Evolutionary conservation across 2,113 vertebrate genomes (phyloP).

Genomic region (Cheirogaleus medius): DNA sequence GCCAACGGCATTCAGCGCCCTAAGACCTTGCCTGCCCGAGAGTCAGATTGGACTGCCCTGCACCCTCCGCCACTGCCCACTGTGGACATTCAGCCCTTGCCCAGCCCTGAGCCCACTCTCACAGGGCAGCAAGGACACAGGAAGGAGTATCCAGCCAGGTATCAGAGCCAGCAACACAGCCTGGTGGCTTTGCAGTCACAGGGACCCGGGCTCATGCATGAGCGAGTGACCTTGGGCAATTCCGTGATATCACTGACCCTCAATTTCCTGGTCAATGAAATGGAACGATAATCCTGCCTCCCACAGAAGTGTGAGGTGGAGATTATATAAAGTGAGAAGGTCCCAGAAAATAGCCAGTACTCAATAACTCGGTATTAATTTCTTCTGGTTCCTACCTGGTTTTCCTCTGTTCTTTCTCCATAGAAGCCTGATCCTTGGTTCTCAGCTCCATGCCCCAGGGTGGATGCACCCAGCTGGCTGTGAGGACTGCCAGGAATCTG

Average conservation of each 20-base stretch:
- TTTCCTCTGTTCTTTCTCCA: not conserved
- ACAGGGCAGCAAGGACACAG: not conserved
- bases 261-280: not conserved
- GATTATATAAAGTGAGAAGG: not conserved
- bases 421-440: not conserved
- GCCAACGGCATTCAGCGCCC: fast-evolving
- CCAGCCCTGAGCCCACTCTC: not conserved
- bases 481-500: not conserved
- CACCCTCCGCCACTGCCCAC: not conserved
- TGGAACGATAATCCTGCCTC: not conserved
- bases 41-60: not conserved
- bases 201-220: not conserved
- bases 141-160: fast-evolving
- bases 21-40: not conserved
- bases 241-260: not conserved
- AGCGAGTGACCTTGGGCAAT: not conserved
- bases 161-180: too few species aligned
- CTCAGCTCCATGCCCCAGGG: not conserved
- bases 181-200: not conserved
- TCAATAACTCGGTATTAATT: not conserved
- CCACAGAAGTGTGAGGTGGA: not conserved
- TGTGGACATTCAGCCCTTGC: not conserved
- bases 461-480: not conserved
- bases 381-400: not conserved
- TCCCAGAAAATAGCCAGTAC: not conserved